phyloP scores from a whole-genome alignment of 2,113 vertebrate species.

The Atlantisia rogersi region DNA sequence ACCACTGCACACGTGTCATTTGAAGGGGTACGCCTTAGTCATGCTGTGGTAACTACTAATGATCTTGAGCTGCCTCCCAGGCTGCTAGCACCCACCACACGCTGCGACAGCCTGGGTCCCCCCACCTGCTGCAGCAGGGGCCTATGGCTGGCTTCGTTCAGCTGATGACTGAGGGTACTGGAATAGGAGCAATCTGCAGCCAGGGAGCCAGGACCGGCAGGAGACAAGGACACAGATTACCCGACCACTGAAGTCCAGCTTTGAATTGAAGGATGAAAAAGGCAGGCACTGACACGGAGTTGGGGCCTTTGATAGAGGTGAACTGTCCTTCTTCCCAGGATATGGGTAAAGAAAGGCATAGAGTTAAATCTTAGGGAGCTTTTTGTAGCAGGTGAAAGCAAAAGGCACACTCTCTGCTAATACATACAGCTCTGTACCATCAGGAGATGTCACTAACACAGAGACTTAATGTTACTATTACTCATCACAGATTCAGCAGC shows the following conservation, averaged over 20 bases:
- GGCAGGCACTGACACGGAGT: not conserved
- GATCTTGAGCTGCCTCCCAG: not conserved
- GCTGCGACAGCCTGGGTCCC: accelerated
- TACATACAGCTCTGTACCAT: not conserved
- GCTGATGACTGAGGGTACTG: not conserved
- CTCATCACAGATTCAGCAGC: not conserved
- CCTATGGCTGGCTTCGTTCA: not conserved
- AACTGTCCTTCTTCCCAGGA: not conserved
- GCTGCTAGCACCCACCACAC: not conserved
- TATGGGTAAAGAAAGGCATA: not conserved
- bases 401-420: not conserved
- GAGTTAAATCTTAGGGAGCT: not conserved
- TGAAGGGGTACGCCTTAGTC: not conserved
- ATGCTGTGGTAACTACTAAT: accelerated
- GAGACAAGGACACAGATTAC: not conserved
- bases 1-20: not conserved
- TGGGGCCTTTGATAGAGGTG: not conserved
- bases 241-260: not conserved
- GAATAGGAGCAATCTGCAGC: not conserved
- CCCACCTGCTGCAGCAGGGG: not conserved
- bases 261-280: not conserved
- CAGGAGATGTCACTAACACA: not conserved
- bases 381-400: not conserved
- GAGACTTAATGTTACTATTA: not conserved
- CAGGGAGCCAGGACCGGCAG: not conserved